phyloP scores from a whole-genome alignment of 2,113 vertebrate genomes.

The Passer domesticus region DNA sequence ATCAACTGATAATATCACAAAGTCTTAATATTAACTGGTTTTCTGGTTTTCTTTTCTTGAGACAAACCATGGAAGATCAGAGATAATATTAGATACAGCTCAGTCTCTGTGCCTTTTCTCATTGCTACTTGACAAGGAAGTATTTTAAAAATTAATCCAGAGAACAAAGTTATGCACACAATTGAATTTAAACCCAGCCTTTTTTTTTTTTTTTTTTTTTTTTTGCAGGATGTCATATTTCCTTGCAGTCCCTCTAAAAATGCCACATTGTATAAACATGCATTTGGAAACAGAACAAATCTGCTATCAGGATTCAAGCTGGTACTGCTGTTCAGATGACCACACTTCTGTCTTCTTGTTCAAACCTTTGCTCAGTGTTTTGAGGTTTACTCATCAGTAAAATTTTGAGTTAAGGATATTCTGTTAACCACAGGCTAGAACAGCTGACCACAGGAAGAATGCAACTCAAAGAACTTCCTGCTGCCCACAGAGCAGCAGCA shows the following conservation, averaged over 20 bases:
- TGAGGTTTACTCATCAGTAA: neutral
- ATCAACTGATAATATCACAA: neutral
- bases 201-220: neutral
- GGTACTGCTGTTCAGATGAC: neutral
- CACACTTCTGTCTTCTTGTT: neutral
- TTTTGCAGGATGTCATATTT: neutral
- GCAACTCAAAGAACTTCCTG: neutral
- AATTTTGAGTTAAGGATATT: neutral
- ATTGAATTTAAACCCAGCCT: neutral
- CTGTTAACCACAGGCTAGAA: neutral
- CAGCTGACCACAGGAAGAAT: neutral
- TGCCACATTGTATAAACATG: rapidly evolving
- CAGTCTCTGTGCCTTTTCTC: neutral
- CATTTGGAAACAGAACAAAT: neutral
- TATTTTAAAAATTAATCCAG: neutral
- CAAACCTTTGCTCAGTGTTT: neutral
- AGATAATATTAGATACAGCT: neutral
- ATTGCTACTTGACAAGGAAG: neutral
- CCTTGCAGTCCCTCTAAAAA: neutral
- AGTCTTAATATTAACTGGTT: neutral
- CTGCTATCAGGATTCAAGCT: neutral
- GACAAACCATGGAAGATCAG: neutral
- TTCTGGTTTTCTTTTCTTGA: neutral
- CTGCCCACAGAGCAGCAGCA: neutral
- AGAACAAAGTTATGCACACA: neutral